Conservation (phyloP, 2,113 vertebrate genomes). For the Calidris pugnax region DNA sequence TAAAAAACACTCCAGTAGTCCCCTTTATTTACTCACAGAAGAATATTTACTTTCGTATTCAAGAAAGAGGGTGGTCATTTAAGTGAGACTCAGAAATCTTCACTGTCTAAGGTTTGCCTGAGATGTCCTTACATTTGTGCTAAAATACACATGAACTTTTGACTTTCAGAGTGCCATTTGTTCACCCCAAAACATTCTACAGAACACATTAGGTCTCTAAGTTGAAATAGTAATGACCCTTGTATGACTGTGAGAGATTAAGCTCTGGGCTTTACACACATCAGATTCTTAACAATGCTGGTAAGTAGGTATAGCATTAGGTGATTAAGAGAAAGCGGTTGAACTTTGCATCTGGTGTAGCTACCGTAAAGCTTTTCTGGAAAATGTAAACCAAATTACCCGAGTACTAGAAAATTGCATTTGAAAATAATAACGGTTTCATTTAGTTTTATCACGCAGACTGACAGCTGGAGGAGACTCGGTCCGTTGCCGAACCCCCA, state of each 20-base stretch:
- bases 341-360: constrained; percentile 26
- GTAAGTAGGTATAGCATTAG: background rate
- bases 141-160: constrained; percentile 17
- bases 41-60: constrained; percentile 48
- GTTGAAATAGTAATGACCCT: constrained; percentile 10
- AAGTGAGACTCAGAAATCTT: constrained; percentile 38
- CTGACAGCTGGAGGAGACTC: constrained; percentile 39
- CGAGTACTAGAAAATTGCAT: background rate
- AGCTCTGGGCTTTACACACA: background rate
- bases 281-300: constrained; percentile 4
- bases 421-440: constrained; percentile 14
- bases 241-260: constrained; percentile 7
- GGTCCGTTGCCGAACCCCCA: background rate
- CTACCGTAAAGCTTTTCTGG: constrained; percentile 25
- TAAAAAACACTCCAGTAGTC: background rate
- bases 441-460: constrained; percentile 1
- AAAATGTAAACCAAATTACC: constrained; percentile 52
- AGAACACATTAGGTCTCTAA: background rate
- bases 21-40: constrained; percentile 42
- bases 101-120: constrained; percentile 35
- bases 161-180: background rate
- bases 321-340: background rate
- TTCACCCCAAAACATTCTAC: constrained; percentile 9
- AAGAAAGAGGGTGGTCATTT: constrained; percentile 39
- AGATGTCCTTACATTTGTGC: background rate